Evolutionary conservation across 64 coral and sea anemone species (phyloP), one percentile per base, ranked within the genome.

Genomic region (Hydrozoanthus tunicans): DNA sequence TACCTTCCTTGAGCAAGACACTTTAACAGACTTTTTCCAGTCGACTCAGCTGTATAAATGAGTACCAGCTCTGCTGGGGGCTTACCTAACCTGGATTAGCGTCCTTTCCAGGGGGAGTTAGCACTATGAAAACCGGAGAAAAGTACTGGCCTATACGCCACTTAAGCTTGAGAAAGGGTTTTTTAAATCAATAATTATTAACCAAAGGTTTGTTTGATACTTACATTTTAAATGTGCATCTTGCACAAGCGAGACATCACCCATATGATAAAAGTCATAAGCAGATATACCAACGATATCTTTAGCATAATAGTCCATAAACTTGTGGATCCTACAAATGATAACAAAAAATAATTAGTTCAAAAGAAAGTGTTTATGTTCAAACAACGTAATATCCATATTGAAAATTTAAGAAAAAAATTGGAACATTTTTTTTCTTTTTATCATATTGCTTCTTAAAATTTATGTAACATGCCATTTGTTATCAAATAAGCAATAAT

Each of bases 241-340:
- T 64, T 97, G 95, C 7, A 97, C 93, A 6, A 94, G 43, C 1
- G 77, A 85, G 26, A 97, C 84, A 63, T 97, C 95, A 32, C 93
- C 93, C 62, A 85, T 93, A 69, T 97, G 95, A 54, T 97, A 97
- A 62, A 97, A 97, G 52, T 97, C 95, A 70, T 97, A 97, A 17
- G 95, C 95, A 72, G 95, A 97, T 26, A 97, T 97, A 26, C 95
- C 95, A 89, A 97, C 95, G 56, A 97, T 97, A 69, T 97, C 95
- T 60, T 93, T 94, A 5, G 95, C 95, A 71, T 89, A 90, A 53
- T 97, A 97, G 89, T 97, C 95, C 95, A 92, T 97, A 53, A 97
- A 97, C 17, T 92, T 94, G 78, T 97, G 95, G 7, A 97, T 97
- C 79, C 95, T 97, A 52, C 55, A 89, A 73, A 54, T 64, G 57